Conservation (phyloP, 2,113 vertebrate species). For the Austrofundulus limnaeus region DNA sequence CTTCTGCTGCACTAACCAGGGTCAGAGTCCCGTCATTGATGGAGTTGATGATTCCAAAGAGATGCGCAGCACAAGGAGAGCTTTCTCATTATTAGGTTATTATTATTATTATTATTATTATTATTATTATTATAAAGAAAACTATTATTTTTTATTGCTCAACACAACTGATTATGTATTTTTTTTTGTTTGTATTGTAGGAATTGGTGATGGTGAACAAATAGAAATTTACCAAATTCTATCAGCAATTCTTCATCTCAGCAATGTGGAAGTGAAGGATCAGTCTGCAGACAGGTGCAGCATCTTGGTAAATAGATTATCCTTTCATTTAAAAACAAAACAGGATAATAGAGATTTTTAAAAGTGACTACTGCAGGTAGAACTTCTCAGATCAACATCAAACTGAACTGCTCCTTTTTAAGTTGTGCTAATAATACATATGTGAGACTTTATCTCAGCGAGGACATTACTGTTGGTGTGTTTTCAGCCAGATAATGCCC, state of each 20-base stretch:
- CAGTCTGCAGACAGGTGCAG: conserved; percentile 87
- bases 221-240: conserved; percentile 93
- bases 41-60: conserved; percentile 90
- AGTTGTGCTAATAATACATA: too few relatives aligned
- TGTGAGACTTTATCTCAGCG: too few relatives aligned
- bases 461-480: conserved; percentile 7
- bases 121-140: conserved; percentile 58
- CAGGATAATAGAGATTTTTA: not conserved
- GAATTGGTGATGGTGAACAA: conserved; percentile 88
- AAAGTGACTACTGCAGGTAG: too few relatives aligned
- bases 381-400: too few relatives aligned
- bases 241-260: conserved; percentile 92
- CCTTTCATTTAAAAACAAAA: not conserved
- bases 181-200: conserved; percentile 63
- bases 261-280: conserved; percentile 88
- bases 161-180: not conserved
- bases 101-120: not conserved
- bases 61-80: conserved; percentile 86
- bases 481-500: conserved; percentile 85
- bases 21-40: conserved; percentile 86
- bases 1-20: conserved; percentile 91
- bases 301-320: conserved; percentile 81
- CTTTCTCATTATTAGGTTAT: conserved; percentile 90
- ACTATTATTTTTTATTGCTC: not conserved
- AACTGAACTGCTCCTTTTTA: too few relatives aligned